Percentiles rank a stretch among this genome's conserved stretches.
Evolutionary conservation across 2,113 vertebrate species (phyloP).

Genomic region (Pedionomus torquatus): DNA sequence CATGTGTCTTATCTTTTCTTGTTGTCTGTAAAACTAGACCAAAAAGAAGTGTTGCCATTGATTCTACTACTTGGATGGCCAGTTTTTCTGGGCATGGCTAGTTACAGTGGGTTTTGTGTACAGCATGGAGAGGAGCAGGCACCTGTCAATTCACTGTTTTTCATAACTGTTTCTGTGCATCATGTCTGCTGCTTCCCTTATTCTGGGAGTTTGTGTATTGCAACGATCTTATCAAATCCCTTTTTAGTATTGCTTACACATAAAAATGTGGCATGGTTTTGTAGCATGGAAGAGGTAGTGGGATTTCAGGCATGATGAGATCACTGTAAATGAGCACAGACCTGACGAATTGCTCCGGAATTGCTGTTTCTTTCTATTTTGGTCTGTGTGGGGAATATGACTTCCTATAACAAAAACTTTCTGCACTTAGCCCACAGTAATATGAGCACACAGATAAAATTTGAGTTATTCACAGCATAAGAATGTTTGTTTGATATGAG

Average conservation of each 20-base stretch:
- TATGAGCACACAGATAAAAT: neutral
- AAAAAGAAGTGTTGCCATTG: accelerated
- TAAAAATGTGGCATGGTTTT: neutral
- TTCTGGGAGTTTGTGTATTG: neutral
- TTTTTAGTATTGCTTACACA: neutral
- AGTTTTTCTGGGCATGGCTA: neutral
- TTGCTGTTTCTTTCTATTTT: neutral
- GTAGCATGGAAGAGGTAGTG: neutral
- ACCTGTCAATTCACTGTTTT: neutral
- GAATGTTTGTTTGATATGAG: neutral
- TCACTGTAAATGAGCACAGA: neutral
- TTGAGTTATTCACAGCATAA: neutral
- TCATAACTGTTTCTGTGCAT: neutral
- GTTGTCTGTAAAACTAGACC: neutral
- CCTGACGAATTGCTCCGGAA: neutral
- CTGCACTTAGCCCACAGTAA: neutral
- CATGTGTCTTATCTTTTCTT: neutral
- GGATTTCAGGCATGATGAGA: neutral
- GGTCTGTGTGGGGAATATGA: neutral
- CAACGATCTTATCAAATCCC: neutral
- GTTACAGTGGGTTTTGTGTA: neutral
- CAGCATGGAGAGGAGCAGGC: neutral
- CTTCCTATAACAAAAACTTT: neutral
- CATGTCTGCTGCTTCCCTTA: neutral
- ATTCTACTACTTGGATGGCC: neutral